phyloP scores from a whole-genome alignment of 2,113 vertebrate species.

The Rhineura floridana region DNA sequence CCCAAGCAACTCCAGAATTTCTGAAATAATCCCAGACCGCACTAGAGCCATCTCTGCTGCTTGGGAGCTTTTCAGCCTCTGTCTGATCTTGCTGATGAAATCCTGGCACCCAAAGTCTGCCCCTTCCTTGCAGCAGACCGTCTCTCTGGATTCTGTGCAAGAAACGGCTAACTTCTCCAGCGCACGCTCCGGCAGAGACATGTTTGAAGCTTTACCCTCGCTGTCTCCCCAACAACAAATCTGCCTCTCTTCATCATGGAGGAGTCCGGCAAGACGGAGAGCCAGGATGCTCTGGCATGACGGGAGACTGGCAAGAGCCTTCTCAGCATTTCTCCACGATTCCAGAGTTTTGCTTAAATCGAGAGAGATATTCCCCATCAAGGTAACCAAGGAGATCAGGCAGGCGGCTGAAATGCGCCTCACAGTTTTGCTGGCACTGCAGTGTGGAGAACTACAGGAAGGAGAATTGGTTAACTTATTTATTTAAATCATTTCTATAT shows the following conservation, averaged over 20 bases:
- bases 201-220: not conserved
- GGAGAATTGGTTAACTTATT: too few species aligned
- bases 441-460: constrained; percentile 56
- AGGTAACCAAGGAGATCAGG: constrained; percentile 78
- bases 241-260: constrained; percentile 74
- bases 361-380: constrained; percentile 78
- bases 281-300: constrained; percentile 77
- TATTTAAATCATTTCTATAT: too few species aligned
- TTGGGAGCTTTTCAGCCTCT: constrained; percentile 52
- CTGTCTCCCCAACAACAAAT: constrained; percentile 43
- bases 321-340: constrained; percentile 71
- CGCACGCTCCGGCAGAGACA: not conserved
- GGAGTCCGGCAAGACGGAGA: constrained; percentile 66
- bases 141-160: constrained; percentile 60
- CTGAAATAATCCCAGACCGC: constrained; percentile 56
- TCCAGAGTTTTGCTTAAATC: constrained; percentile 77
- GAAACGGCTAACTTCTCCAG: constrained; percentile 44
- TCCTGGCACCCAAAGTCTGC: constrained; percentile 64
- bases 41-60: not conserved
- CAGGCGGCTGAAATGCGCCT: constrained; percentile 79
- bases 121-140: constrained; percentile 63
- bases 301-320: constrained; percentile 70
- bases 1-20: constrained; percentile 73
- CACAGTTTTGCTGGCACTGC: constrained; percentile 71
- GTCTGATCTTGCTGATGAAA: constrained; percentile 34